These are phyloP conservation scores for Cecropterus lyciades DNA, from an alignment of 1,140 invertebrate genomes.

Conservation along the genomic window DNA sequence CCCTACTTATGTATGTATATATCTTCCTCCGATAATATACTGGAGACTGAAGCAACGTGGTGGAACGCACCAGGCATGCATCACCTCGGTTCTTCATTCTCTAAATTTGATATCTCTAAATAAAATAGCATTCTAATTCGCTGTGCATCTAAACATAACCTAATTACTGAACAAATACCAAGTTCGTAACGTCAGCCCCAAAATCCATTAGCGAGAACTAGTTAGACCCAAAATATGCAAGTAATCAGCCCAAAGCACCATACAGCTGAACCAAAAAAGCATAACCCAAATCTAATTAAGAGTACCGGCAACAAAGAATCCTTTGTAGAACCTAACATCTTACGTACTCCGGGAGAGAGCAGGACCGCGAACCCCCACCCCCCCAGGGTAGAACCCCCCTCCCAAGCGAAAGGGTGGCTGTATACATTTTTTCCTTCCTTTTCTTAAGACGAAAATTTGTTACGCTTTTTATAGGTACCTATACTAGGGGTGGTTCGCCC, in stretches of 20 bases:
- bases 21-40: no score
- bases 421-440: conserved; percentile 84
- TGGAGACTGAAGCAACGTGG: no score
- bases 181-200: background rate
- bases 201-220: background rate
- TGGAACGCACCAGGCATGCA: no score
- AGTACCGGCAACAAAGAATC: conserved; percentile 70
- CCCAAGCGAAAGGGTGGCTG: conserved; percentile 69
- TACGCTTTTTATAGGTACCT: conserved; percentile 81
- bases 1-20: no score
- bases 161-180: background rate
- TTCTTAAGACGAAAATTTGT: conserved; percentile 84
- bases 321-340: conserved; percentile 82
- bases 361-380: conserved; percentile 61
- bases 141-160: background rate
- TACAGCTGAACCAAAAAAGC: conserved; percentile 50
- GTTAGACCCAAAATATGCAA: background rate
- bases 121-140: no score
- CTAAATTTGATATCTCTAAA: no score
- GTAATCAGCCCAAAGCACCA: conserved; percentile 5
- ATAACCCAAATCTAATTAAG: conserved; percentile 80
- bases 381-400: conserved; percentile 44
- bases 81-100: no score
- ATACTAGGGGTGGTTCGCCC: conserved; percentile 63
- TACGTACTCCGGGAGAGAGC: conserved; percentile 63